These are phyloP conservation scores for Pardalotus punctatus DNA, from an alignment of 2,113 vertebrate species.

Conservation along the genomic window DNA sequence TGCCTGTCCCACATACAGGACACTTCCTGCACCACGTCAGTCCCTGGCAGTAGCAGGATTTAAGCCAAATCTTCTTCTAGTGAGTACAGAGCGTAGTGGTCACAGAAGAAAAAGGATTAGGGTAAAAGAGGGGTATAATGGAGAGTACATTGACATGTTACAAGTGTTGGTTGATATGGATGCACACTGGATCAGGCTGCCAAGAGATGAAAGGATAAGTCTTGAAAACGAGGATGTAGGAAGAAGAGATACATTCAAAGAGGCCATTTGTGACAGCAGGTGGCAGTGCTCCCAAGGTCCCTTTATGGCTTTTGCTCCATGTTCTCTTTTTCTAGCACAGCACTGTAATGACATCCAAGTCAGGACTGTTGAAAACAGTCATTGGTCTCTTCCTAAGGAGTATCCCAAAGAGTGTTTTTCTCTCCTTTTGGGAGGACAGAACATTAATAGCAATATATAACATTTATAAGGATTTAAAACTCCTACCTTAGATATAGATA, in stretches of 20 bases:
- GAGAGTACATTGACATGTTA: background rate
- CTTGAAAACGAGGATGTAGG: background rate
- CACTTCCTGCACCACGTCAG: background rate
- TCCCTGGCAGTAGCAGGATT: background rate
- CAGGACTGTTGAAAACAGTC: background rate
- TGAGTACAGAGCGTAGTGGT: fast-evolving
- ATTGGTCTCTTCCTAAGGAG: background rate
- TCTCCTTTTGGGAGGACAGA: background rate
- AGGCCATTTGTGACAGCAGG: background rate
- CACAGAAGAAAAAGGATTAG: background rate
- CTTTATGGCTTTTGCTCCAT: background rate
- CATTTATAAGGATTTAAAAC: background rate
- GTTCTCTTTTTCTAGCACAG: background rate
- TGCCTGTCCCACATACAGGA: background rate
- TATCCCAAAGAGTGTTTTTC: background rate
- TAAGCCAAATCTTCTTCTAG: background rate
- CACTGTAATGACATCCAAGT: background rate
- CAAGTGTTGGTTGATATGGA: background rate
- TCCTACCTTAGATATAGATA: background rate
- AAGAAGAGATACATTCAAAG: background rate
- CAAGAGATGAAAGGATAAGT: background rate
- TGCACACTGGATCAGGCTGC: background rate
- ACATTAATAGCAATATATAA: background rate
- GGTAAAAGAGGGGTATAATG: background rate
- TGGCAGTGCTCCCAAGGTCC: background rate